Base-by-base conservation (phyloP, 2,113 vertebrate genomes). In the Proteles cristata region DNA sequence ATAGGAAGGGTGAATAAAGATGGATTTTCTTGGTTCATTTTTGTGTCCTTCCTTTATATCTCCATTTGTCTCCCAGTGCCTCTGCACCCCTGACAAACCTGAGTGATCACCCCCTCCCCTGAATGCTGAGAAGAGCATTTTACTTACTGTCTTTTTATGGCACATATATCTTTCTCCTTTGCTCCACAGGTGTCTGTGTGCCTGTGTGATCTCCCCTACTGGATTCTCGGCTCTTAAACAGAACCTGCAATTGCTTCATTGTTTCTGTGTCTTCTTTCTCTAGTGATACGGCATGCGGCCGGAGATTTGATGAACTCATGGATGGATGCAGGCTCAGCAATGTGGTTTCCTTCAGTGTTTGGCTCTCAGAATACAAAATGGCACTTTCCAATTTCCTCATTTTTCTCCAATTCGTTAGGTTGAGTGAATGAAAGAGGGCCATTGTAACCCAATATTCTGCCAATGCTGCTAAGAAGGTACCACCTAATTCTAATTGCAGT, bases 321-420 rank as follows among this genome's bases (percentile, higher is more conserved):
- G 35, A 14, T 39, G 17, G 28, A n/a, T 73, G 19, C 10, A 43
- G 31, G 12, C 15, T 94, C 53, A 69, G 10, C 31, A 14, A 93
- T 21, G 45, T 45, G 71, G 4, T 33, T 90, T 39, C 9, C 74
- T 89, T 92, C 39, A 39, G 71, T 93, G 39, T 50, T 68, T 68
- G 74, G 35, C 31, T 74, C 39, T 92, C 66, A 66, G 11, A 97
- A 73, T 25, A 94, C 68, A 92, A 94, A 88, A 91, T 91, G n/a
- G 1, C 35, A 19, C 2, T n/a, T 96, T 58, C 2, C 10, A 53
- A 15, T 65, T 87, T 61, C 12, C 48, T 35, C 28, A 85, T 74
- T 87, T 88, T 77, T 66, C 21, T 76, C 16, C 17, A 88, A 5
- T 21, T 68, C 19, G 53, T 96, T 69, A 82, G 28, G 11, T 1